Conservation (phyloP, 2,888 invertebrate genomes). For the Nomada goodeniana region DNA sequence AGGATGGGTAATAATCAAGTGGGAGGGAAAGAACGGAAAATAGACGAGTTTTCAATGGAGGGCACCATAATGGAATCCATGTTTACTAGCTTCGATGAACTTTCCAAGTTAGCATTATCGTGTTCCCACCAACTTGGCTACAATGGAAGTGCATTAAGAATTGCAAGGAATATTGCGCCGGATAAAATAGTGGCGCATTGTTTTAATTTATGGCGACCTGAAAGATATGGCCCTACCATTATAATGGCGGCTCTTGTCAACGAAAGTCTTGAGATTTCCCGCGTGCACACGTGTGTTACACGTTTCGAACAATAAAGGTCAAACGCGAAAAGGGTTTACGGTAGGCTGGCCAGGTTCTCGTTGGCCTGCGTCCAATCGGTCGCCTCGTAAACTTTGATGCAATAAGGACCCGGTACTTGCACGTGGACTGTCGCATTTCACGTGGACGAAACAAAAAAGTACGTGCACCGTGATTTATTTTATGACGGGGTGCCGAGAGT, state of each 20-base stretch:
- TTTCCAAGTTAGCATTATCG: slow-evolving; percentile 6
- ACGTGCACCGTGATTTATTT: slow-evolving; percentile 6
- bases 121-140: slow-evolving; percentile 27
- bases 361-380: slow-evolving; percentile 44
- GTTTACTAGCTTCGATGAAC: slow-evolving; percentile 13
- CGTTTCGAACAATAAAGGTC: slow-evolving; percentile 67
- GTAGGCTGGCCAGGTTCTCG: slow-evolving; percentile 32
- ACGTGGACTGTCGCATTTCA: not conserved
- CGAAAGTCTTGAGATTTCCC: slow-evolving; percentile 44
- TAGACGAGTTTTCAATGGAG: not conserved
- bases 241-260: slow-evolving; percentile 56
- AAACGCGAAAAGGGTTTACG: slow-evolving; percentile 57
- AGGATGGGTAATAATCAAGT: not conserved
- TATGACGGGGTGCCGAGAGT: not conserved
- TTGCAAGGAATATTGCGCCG: slow-evolving; percentile 40
- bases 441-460: not conserved
- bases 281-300: slow-evolving; percentile 68
- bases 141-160: slow-evolving; percentile 63
- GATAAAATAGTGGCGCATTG: slow-evolving; percentile 57
- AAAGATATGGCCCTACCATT: slow-evolving; percentile 42
- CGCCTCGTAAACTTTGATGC: slow-evolving; percentile 51
- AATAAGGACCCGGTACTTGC: slow-evolving; percentile 11
- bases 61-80: slow-evolving; percentile 27
- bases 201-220: slow-evolving; percentile 58
- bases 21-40: not conserved